Evolutionary conservation across 2,113 vertebrate species (phyloP), one percentile per base, ranked within the genome.

Genomic region (Macroglossus sobrinus): DNA sequence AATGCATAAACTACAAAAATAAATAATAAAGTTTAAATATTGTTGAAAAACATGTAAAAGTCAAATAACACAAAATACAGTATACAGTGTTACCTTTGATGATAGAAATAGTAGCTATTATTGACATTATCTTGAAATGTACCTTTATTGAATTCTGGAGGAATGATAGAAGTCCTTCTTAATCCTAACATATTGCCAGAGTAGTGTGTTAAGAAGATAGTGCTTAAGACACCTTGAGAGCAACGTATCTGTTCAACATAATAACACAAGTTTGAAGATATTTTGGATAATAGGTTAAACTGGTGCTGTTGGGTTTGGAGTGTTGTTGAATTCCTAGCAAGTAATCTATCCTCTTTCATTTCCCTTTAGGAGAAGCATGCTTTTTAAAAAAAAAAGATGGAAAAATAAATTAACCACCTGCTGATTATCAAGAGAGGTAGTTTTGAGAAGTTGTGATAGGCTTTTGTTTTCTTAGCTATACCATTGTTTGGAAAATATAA

Each of bases 381-480:
- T 84, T 84, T 40, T 21, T 72, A 75, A 55, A 21, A 33, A 21
- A 33, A 40, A n/a, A 66, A 4, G 15, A 66, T 33, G 40, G 28
- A 64, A 63, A 85, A 68, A 11, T 33, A 30, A 61, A 26, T 72
- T 81, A 72, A 28, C 43, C 22, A 72, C 59, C 30, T 68, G 74
- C 57, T 57, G 50, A 71, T 84, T 87, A 80, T 33, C 33, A 71
- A 87, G 33, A 74, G 66, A 74, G 76, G 26, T 80, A 24, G 45
- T 87, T 92, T 71, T 45, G 14, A 92, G 64, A 93, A 40, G 21
- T 68, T 64, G 74, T 74, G 64, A 71, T 40, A 78, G 43, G 33
- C 18, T 86, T 94, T 88, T 89, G 74, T 57, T 89, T 84, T 84
- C 38, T 87, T 90, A 72, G 59, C 57, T 84, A 21, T 89, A 30